These are phyloP conservation scores for Cephalophus harveyi DNA, from an alignment of 2,113 vertebrate genomes.

Conservation along the genomic window DNA sequence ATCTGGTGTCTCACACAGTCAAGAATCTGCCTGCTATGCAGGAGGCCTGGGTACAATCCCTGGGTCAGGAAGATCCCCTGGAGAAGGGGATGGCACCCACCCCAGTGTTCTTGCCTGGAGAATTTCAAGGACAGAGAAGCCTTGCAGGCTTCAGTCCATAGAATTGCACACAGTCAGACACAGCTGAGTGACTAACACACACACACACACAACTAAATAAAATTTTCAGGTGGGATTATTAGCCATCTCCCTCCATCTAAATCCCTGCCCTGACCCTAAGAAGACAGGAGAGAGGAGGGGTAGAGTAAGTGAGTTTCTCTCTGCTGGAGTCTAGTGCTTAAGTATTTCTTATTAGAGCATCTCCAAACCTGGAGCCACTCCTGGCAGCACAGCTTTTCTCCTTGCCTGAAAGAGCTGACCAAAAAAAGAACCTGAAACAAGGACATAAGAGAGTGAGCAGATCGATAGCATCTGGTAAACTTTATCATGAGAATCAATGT, in stretches of 20 bases:
- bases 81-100: background rate
- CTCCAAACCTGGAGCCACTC: background rate
- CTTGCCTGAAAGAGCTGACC: background rate
- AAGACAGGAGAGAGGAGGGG: background rate
- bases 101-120: background rate
- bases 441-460: background rate
- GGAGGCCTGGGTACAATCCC: background rate
- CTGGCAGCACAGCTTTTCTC: background rate
- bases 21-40: background rate
- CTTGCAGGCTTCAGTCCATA: background rate
- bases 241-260: background rate
- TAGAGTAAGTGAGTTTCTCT: background rate
- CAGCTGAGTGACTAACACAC: background rate
- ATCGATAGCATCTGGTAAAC: too few species aligned
- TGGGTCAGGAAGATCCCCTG: background rate
- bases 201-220: background rate
- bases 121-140: background rate
- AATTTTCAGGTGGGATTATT: background rate
- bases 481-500: background rate
- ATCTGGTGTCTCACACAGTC: background rate
- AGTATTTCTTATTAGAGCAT: background rate
- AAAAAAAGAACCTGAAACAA: background rate
- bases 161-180: background rate
- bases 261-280: background rate
- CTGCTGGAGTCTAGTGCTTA: background rate